Evolutionary conservation across 2,113 vertebrate species (phyloP), one percentile per base, ranked within the genome.

Genomic region (Erythrocebus patas): DNA sequence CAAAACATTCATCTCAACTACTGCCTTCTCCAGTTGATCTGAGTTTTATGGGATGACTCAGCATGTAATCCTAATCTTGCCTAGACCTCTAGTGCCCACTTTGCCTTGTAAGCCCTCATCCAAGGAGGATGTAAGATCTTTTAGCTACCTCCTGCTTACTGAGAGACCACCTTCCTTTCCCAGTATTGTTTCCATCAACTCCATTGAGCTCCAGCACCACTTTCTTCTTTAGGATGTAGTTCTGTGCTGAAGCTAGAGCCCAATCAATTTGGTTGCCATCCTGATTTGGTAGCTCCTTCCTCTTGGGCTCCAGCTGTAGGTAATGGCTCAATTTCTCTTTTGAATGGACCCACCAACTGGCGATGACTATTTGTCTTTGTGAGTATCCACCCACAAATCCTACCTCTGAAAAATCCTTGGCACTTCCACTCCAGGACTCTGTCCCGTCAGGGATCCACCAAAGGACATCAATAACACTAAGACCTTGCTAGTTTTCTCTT

Each of bases 11-110:
- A 45, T 38, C 5, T 5, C 18, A 52, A 3, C 27, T 16, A 68
- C 11, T 83, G 7, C 8, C 25, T 73, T 73, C 11, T 5, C 10
- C 6, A 30, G 38, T 5, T 12, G 13, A 64, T 66, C 5, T 55
- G 30, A 78, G 18, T 38, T 55, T 30, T 73, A 9, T 59, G 13
- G 3, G 7, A 13, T 73, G 23, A 64, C 50, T 96, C 17, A 12
- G 10, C 7, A 3, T 66, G 23, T 1, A 27, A 6, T 5, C 30
- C 68, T n/a, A 5, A 1, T n/a, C 50, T 6, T 38, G 9, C 14
- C 20, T 75, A 80, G 23, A 66, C 70, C 9, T 72, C 22, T 12
- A 8, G 3, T 11, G 0, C 30, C 13, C 12, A 1, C 2, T 61
- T 0, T 70, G 10, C 9, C n/a, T 1, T 32, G 35, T n/a, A 61